These are phyloP conservation scores for Drosophila lowei DNA, from an alignment of 1,140 invertebrate species.

Conservation along the genomic window DNA sequence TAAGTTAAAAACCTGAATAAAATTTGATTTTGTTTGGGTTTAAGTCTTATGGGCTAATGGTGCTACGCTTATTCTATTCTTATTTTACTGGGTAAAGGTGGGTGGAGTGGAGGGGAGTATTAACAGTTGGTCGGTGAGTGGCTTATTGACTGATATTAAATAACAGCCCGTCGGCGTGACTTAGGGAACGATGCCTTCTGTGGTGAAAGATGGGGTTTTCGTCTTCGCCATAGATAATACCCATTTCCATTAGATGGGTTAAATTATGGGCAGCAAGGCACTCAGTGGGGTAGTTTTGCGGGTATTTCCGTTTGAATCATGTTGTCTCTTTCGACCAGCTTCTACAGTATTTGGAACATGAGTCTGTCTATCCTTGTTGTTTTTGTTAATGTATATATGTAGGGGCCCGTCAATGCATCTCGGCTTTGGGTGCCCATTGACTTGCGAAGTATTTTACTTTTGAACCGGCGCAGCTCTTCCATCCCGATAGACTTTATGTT, in stretches of 20 bases:
- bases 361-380: slow-evolving; percentile 8
- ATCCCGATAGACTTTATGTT: background rate
- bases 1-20: too few species aligned
- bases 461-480: background rate
- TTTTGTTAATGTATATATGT: slow-evolving; percentile 1
- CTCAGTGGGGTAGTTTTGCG: background rate
- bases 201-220: slow-evolving; percentile 4
- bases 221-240: background rate
- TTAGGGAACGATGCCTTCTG: too few species aligned
- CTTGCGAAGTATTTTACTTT: slow-evolving; percentile 4
- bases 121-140: too few species aligned
- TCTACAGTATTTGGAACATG: slow-evolving; percentile 11
- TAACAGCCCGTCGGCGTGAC: too few species aligned
- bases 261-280: slow-evolving; percentile 4
- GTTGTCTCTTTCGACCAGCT: background rate
- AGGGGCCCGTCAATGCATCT: background rate
- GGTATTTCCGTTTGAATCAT: background rate
- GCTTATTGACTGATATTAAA: too few species aligned
- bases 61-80: too few species aligned
- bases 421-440: background rate
- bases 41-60: too few species aligned
- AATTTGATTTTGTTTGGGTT: too few species aligned
- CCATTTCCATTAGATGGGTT: background rate
- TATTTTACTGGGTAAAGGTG: too few species aligned
- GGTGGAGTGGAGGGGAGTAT: too few species aligned